Evolutionary conservation across 1,140 invertebrate genomes (phyloP).

Genomic region (Zaprionus camerounensis): DNA sequence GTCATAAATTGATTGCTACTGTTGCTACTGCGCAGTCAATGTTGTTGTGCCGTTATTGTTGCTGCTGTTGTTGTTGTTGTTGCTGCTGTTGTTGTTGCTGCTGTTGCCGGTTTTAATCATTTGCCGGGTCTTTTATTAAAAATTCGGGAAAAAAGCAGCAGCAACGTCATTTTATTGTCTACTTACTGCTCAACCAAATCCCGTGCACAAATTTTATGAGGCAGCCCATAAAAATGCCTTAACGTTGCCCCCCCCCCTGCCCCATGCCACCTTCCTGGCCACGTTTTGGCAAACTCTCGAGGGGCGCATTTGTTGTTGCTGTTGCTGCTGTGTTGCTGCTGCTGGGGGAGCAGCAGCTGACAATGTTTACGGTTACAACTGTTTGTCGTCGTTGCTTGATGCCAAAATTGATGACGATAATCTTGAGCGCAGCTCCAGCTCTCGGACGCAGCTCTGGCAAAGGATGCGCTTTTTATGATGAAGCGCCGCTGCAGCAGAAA

Average conservation of each 20-base stretch:
- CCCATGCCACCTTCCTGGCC: not conserved
- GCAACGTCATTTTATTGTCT: slow-evolving; percentile 80
- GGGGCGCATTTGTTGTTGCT: slow-evolving; percentile 78
- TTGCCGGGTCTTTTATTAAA: slow-evolving; percentile 75
- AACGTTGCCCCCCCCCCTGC: slow-evolving; percentile 44
- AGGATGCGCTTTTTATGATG: slow-evolving; percentile 83
- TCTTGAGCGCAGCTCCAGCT: slow-evolving; percentile 63
- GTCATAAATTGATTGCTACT: slow-evolving; percentile 71
- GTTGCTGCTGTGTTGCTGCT: slow-evolving; percentile 42
- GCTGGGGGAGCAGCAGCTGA: slow-evolving; percentile 46
- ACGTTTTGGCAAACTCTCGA: slow-evolving; percentile 59
- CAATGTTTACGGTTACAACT: slow-evolving; percentile 78
- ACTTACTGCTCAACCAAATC: slow-evolving; percentile 75
- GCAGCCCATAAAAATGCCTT: slow-evolving; percentile 79
- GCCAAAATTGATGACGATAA: slow-evolving; percentile 84
- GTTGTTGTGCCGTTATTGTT: slow-evolving; percentile 27
- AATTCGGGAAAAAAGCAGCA: slow-evolving; percentile 55
- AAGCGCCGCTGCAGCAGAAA: slow-evolving; percentile 66
- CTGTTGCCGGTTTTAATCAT: slow-evolving; percentile 71
- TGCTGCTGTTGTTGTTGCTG: slow-evolving; percentile 26
- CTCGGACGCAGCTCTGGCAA: slow-evolving; percentile 45
- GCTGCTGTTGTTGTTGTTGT: slow-evolving; percentile 31
- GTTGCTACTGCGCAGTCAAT: slow-evolving; percentile 45
- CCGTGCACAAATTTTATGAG: slow-evolving; percentile 81
- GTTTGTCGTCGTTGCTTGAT: slow-evolving; percentile 69